phyloP scores from a whole-genome alignment of 2,113 vertebrate species.

The Psephotus haematonotus region DNA sequence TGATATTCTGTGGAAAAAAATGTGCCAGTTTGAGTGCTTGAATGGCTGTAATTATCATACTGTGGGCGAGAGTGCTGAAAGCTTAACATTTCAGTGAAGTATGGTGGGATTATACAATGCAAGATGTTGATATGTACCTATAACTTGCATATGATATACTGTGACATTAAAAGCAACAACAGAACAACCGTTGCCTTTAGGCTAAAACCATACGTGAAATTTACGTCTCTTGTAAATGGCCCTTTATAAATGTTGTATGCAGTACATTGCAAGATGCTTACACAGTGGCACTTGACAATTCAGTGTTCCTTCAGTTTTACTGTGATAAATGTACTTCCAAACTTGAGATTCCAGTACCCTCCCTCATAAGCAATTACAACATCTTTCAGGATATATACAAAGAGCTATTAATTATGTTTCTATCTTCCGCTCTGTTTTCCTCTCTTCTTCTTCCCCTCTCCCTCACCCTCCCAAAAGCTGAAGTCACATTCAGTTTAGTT shows the following conservation, averaged over 20 bases:
- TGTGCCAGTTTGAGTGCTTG: conserved; percentile 51
- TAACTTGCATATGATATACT: conserved; percentile 7
- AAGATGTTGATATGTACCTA: conserved; percentile 48
- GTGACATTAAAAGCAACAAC: conserved; percentile 37
- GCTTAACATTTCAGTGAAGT: conserved; percentile 59
- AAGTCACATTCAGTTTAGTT: not conserved
- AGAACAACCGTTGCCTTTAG: not conserved
- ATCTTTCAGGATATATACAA: not conserved
- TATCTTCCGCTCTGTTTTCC: not conserved
- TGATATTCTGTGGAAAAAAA: conserved; percentile 45
- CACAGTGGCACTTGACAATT: not conserved
- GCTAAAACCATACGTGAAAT: not conserved
- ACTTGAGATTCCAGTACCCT: not conserved
- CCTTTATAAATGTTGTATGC: not conserved
- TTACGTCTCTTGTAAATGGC: not conserved
- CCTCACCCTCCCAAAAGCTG: not conserved
- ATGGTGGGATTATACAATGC: conserved; percentile 50
- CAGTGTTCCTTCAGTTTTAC: not conserved
- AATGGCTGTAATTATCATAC: conserved; percentile 58
- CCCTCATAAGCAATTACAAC: not conserved
- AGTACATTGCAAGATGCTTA: not conserved
- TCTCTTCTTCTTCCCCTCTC: not conserved
- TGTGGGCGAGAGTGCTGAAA: conserved; percentile 67
- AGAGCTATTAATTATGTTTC: not conserved
- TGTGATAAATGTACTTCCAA: not conserved